Evolutionary conservation across 2,113 vertebrate genomes (phyloP).

Genomic region (Cyanocitta stelleri): DNA sequence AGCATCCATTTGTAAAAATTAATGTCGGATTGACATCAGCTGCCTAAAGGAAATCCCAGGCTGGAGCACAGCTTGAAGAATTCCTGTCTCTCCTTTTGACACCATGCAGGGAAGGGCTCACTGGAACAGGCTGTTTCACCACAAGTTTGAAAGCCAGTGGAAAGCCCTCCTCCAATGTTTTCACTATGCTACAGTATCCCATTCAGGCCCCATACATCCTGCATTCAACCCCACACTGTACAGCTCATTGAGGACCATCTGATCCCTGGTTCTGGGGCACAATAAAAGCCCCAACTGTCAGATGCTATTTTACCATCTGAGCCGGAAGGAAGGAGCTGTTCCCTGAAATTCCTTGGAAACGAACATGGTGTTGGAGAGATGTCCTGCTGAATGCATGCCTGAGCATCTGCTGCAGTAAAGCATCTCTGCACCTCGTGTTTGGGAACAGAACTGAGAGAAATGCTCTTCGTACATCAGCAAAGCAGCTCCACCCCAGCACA

Average conservation of each 20-base stretch:
- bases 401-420: background rate
- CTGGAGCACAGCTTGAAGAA: background rate
- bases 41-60: background rate
- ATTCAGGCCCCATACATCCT: background rate
- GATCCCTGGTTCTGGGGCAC: background rate
- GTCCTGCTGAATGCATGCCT: background rate
- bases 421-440: background rate
- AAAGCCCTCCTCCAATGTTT: background rate
- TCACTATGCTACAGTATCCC: background rate
- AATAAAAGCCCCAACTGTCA: background rate
- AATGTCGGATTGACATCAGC: background rate
- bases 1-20: background rate
- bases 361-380: background rate
- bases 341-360: background rate
- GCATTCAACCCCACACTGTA: background rate
- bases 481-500: background rate
- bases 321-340: background rate
- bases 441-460: background rate
- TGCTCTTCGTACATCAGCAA: background rate
- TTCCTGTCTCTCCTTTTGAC: background rate
- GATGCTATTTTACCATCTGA: background rate
- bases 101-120: fast-evolving
- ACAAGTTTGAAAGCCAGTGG: background rate
- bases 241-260: background rate
- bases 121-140: background rate